Percentiles rank a stretch among this genome's conserved stretches.
Conservation (phyloP, 2,113 vertebrate species). For the Nibea albiflora region DNA sequence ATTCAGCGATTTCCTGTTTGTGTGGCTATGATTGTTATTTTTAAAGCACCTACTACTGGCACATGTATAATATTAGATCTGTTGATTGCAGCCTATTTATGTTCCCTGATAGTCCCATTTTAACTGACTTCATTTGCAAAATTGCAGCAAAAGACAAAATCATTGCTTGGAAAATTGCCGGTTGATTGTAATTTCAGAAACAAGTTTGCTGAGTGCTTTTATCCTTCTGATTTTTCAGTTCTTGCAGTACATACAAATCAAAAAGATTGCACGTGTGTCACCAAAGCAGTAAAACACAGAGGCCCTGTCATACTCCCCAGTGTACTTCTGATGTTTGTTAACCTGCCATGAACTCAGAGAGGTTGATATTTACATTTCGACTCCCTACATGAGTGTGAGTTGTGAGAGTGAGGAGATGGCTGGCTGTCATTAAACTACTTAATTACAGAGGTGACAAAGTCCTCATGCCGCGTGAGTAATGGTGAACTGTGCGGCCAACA, state of each 20-base stretch:
- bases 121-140: background rate
- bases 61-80: slow-evolving; percentile 14
- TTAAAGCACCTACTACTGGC: background rate
- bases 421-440: slow-evolving; percentile 42
- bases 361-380: background rate
- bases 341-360: background rate
- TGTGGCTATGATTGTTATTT: background rate
- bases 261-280: background rate
- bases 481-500: slow-evolving; percentile 23
- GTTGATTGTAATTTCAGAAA: background rate
- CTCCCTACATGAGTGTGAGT: background rate
- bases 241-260: background rate
- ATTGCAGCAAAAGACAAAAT: slow-evolving; percentile 3
- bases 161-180: background rate
- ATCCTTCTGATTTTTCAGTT: background rate
- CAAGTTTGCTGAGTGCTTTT: background rate
- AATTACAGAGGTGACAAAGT: slow-evolving; percentile 57
- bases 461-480: slow-evolving; percentile 55
- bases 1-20: background rate
- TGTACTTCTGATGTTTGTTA: background rate
- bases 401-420: no score
- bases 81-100: background rate
- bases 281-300: background rate
- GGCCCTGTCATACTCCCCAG: no score
- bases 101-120: background rate